Evolutionary conservation across 2,888 invertebrate genomes (phyloP).

Genomic region (Isotomurus palustris): DNA sequence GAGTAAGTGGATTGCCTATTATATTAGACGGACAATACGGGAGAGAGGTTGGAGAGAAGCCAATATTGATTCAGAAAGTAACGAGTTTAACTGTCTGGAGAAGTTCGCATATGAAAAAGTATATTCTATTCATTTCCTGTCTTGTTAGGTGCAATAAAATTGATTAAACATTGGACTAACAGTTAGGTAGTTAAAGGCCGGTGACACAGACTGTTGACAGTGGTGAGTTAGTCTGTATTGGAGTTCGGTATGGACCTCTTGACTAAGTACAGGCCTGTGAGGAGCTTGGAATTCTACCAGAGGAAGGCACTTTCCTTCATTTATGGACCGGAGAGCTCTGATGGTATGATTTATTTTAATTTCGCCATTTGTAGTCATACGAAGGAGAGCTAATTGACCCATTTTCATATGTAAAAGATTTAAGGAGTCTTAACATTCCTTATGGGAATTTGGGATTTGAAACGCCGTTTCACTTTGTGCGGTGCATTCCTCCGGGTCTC

Average conservation of each 20-base stretch:
- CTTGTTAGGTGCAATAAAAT: no score
- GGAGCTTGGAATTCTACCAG: slow-evolving; percentile 26
- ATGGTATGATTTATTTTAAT: slow-evolving; percentile 17
- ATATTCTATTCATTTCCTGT: neutral
- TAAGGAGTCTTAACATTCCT: slow-evolving; percentile 22
- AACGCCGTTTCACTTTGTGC: slow-evolving; percentile 29
- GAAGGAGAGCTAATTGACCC: neutral
- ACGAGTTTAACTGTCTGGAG: neutral
- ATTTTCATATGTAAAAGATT: slow-evolving; percentile 12
- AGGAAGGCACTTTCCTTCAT: slow-evolving; percentile 20
- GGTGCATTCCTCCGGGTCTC: slow-evolving; percentile 25
- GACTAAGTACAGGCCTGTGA: slow-evolving; percentile 16
- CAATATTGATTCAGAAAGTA: no score
- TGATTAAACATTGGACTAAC: no score
- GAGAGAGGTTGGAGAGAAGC: no score
- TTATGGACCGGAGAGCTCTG: slow-evolving; percentile 24
- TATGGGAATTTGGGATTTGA: slow-evolving; percentile 26
- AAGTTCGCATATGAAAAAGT: neutral
- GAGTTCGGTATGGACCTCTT: slow-evolving; percentile 23
- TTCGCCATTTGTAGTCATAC: neutral
- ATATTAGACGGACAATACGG: no score
- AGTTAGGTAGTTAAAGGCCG: neutral
- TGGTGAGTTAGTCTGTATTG: neutral
- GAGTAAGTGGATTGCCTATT: no score
- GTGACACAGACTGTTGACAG: neutral